Evolutionary conservation across 2,113 vertebrate species (phyloP).

Genomic region (Microtus oregoni): DNA sequence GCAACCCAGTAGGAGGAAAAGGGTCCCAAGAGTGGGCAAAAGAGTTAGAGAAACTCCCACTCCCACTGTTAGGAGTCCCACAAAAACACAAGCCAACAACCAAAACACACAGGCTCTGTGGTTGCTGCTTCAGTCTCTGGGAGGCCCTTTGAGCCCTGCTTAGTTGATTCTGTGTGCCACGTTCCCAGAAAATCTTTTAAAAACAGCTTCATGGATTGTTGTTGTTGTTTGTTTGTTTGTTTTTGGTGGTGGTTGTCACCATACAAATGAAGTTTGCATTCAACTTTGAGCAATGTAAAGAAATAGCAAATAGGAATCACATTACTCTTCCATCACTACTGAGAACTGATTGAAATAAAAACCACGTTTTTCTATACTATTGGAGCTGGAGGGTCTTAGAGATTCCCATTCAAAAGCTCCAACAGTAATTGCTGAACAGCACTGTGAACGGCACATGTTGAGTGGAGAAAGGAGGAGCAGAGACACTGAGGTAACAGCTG

Average conservation of each 20-base stretch:
- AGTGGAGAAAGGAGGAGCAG: not conserved
- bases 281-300: not conserved
- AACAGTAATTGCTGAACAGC: not conserved
- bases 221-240: too few species aligned
- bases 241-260: not conserved
- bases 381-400: not conserved
- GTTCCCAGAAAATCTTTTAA: too few species aligned
- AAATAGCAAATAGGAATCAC: constrained; percentile 3
- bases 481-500: not conserved
- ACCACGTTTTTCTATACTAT: not conserved
- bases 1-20: not conserved
- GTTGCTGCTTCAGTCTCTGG: not conserved
- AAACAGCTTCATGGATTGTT: too few species aligned
- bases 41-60: not conserved
- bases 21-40: not conserved
- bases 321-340: not conserved
- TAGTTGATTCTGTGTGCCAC: too few species aligned
- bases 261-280: constrained; percentile 44
- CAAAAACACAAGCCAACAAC: not conserved
- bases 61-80: not conserved
- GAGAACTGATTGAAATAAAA: constrained; percentile 47
- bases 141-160: not conserved
- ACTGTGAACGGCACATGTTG: not conserved
- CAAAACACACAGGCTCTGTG: not conserved
- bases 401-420: not conserved